Evolutionary conservation across 92 coral and sea anemone genomes (phyloP), one percentile per base, ranked within the genome.

Genomic region (Zoanthus solanderi): DNA sequence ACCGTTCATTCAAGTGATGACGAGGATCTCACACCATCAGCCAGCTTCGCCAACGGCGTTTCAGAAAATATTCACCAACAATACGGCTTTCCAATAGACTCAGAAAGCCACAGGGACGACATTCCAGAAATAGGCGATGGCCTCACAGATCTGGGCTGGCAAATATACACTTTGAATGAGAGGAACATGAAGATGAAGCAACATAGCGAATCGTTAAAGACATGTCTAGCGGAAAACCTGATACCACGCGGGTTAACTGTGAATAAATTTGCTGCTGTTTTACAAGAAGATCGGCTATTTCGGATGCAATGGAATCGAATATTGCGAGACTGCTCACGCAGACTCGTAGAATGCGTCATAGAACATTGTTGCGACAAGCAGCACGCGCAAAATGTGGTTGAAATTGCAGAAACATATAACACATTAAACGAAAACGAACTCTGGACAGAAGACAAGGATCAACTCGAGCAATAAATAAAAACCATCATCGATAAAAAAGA

Each of bases 361-460:
- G 65, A 58, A 1, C 65, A 58, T 37, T 58, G 12, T 37, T 58
- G 12, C 23, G 65, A 58, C 6, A 58, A 14, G 65, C 65, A 58
- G 65, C 65, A 58, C n/a, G 18, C 65, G 18, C 65, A 58, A 58
- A 58, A 58, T 58, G 65, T 58, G 65, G 65, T 58, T 58, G 65
- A 58, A 58, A 58, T 58, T 58, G 65, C 65, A 58, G 65, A 58
- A 58, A 58, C 65, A 58, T 58, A 58, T 7, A 58, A 58, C 65
- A 58, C 65, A 14, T 58, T 58, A 58, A 58, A 58, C 7, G 65
- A 58, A 58, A 58, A 58, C n/a, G 23, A 58, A 15, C 65, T 54
- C 60, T 83, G 87, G 87, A 83, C 87, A 44, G 87, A 67, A 15
- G 87, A 83, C 61, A 83, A 83, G 42, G 63, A 28, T 16, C 77